Conservation (phyloP, 2,888 invertebrate species). For the Machimus atricapillus region DNA sequence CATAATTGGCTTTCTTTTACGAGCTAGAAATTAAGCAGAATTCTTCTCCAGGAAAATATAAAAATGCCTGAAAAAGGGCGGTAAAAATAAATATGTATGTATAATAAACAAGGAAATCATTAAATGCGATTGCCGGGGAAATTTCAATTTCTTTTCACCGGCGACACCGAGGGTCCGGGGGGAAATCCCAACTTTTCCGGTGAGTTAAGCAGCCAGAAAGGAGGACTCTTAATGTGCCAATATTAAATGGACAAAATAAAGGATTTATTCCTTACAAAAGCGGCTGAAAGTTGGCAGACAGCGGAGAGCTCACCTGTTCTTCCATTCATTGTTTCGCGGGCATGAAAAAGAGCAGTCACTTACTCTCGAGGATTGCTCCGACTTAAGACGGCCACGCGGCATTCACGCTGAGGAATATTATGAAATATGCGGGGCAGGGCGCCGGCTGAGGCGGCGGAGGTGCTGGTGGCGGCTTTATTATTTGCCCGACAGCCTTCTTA, state of each 20-base stretch:
- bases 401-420: not conserved
- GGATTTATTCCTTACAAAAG: not conserved
- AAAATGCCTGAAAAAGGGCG: not conserved
- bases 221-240: slow-evolving; percentile 15
- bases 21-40: not conserved
- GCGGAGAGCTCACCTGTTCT: slow-evolving; percentile 24
- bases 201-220: not conserved
- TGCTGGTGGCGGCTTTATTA: not conserved
- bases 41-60: not conserved
- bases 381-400: not conserved
- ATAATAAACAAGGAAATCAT: not conserved
- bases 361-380: slow-evolving; percentile 8
- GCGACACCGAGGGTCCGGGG: not conserved
- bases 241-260: slow-evolving; percentile 14
- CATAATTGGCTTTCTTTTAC: not conserved
- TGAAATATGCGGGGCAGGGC: not conserved
- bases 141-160: not conserved
- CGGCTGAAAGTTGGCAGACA: not conserved
- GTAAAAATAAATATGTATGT: not conserved
- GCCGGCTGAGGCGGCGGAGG: not conserved
- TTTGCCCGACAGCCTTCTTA: slow-evolving; percentile 20
- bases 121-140: not conserved
- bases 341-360: slow-evolving; percentile 27
- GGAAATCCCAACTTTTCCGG: not conserved
- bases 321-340: slow-evolving; percentile 11